Evolutionary conservation across 2,888 invertebrate genomes (phyloP).

Genomic region (Archaeoteleia sp.): DNA sequence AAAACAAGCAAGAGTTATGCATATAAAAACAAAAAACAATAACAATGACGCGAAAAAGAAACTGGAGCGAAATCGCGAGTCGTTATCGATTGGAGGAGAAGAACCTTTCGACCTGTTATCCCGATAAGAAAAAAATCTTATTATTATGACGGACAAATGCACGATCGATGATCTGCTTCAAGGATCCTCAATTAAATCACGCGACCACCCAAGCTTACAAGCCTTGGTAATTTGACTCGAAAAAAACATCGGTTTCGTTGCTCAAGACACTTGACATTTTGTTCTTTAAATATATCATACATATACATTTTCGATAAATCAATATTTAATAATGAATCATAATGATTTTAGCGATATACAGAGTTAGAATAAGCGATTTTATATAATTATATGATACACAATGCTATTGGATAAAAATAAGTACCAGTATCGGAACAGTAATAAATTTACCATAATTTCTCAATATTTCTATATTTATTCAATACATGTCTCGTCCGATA

Average conservation of each 20-base stretch:
- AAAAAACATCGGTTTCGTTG: slow-evolving; percentile 22
- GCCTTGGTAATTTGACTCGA: slow-evolving; percentile 14
- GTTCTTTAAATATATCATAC: too few species aligned
- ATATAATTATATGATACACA: neutral
- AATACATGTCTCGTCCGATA: slow-evolving; percentile 24
- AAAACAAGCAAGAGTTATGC: slow-evolving; percentile 2
- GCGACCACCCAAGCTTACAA: neutral
- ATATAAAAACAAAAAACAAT: slow-evolving; percentile 13
- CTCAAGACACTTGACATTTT: neutral
- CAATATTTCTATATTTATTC: slow-evolving; percentile 19
- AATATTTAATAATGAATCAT: too few species aligned
- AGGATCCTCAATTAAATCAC: slow-evolving; percentile 9
- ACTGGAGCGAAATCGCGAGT: slow-evolving; percentile 23
- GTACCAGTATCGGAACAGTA: neutral
- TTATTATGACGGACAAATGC: slow-evolving; percentile 6
- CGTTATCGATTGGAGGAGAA: slow-evolving; percentile 16
- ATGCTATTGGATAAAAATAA: too few species aligned
- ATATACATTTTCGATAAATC: too few species aligned
- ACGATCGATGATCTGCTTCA: slow-evolving; percentile 19
- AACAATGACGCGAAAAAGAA: slow-evolving; percentile 13
- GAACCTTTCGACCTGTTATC: slow-evolving; percentile 28
- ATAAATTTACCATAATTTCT: slow-evolving; percentile 9
- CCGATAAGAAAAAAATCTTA: slow-evolving; percentile 21
- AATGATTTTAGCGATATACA: too few species aligned
- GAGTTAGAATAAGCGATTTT: neutral